Evolutionary conservation across 30 jellyfish, hydroid and myxozoan species (phyloP).

Genomic region (Hydra vulgaris): DNA sequence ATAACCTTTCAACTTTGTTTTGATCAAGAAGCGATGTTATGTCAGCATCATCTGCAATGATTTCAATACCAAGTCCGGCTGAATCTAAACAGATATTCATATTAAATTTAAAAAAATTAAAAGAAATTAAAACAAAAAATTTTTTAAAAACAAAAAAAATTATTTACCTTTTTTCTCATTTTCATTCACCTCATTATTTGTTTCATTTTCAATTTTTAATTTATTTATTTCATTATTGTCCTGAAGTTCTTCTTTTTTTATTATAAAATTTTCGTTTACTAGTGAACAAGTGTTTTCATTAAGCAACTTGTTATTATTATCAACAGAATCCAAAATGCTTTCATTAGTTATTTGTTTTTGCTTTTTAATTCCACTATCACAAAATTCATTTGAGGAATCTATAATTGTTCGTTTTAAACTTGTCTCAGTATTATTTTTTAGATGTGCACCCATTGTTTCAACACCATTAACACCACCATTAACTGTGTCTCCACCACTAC

Average conservation of each 20-base stretch:
- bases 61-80: conserved; percentile 18
- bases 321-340: too few species aligned
- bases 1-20: conserved; percentile 17
- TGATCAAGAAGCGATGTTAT: conserved; percentile 22
- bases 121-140: neutral
- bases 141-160: too few species aligned
- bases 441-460: neutral
- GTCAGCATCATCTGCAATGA: conserved; percentile 34
- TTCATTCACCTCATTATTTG: neutral
- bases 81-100: neutral
- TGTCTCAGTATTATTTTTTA: neutral
- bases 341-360: neutral
- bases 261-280: too few species aligned
- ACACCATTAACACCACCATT: conserved; percentile 12
- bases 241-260: neutral
- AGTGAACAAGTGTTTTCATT: too few species aligned
- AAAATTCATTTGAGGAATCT: neutral
- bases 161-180: neutral
- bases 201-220: neutral
- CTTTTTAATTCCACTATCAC: neutral
- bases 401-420: neutral
- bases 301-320: too few species aligned
- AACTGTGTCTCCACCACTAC: too few species aligned
- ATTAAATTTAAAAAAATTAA: neutral
- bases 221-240: neutral